A percentile compares a stretch with the other conserved stretches of the same genome.
Conservation (phyloP, 2,888 invertebrate species). For the Petrophora chlorosata region DNA sequence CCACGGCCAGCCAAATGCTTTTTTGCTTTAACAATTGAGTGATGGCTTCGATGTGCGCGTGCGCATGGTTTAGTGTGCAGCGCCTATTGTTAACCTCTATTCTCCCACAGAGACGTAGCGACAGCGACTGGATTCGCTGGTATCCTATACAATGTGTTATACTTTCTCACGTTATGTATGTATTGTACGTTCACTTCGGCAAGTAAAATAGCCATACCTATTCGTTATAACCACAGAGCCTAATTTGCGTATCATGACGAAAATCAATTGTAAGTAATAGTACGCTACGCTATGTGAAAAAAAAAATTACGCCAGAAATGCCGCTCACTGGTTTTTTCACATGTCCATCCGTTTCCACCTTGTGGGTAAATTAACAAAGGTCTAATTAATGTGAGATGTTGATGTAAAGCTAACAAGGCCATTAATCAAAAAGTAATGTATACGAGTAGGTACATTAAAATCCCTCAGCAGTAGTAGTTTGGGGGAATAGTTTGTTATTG, state of each 20-base stretch:
- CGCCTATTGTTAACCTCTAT: constrained; percentile 40
- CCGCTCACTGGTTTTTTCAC: constrained; percentile 5
- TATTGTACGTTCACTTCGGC: constrained; percentile 7
- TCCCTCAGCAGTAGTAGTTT: too few species aligned
- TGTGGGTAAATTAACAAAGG: constrained; percentile 7
- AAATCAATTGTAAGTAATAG: constrained; percentile 22
- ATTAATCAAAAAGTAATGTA: not conserved
- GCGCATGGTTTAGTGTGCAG: too few species aligned
- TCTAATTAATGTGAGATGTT: not conserved
- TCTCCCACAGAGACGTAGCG: constrained; percentile 49
- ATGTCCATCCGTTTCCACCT: not conserved
- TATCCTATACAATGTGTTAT: constrained; percentile 53
- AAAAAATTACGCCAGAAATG: constrained; percentile 17
- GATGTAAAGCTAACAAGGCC: constrained; percentile 3
- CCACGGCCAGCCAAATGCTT: constrained; percentile 31
- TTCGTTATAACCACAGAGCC: constrained; percentile 26
- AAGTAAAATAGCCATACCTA: constrained; percentile 19
- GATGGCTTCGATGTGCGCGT: constrained; percentile 34
- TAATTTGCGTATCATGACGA: constrained; percentile 32
- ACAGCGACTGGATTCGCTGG: constrained; percentile 22
- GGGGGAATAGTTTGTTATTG: too few species aligned
- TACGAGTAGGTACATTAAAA: too few species aligned
- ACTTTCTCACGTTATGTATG: constrained; percentile 67
- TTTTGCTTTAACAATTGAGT: constrained; percentile 39
- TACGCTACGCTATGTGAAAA: constrained; percentile 25